Base-by-base conservation (phyloP, 2,113 vertebrate genomes). In the Tretioscincus oriximinensis region DNA sequence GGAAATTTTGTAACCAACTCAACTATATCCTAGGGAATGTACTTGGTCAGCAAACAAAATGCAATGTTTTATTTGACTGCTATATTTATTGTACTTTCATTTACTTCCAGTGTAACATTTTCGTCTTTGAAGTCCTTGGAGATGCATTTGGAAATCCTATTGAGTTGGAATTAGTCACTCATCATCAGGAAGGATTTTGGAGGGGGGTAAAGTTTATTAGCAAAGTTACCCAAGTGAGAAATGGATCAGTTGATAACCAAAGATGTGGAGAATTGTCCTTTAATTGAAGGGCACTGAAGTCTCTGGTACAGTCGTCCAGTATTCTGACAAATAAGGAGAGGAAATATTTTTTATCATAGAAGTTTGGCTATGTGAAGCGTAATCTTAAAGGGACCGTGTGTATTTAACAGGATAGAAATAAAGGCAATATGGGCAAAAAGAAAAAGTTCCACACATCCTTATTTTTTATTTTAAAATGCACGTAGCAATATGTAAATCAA, bases 21-120 rank as follows among this genome's bases (percentile, higher is more conserved):
- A 26, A 65, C 47, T 51, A 5, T 73, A 45, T 12, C 76, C 22
- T 71, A 47, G 1, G 1, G 54, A 86, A 29, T 1, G 45, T 12
- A 67, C 7, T 64, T 77, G 77, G 49, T 73, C n/a, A 84, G 49
- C 49, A 86, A 88, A 77, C 10, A 82, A 69, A 81, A 83, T 35
- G 24, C 20, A 69, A 54, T 65, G 71, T 77, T 77, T 70, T 78
- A 20, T 86, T 87, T 9, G 9, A 51, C 31, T 3, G 71, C 68
- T 78, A 10, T 65, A 29, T 64, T 78, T 60, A 49, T 28, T 49
- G 9, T 8, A 14, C 8, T 41, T 29, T 26, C 18, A 5, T 69
- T 65, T 11, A 69, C 35, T 68, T 81, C 7, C 80, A 26, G 16
- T 3, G 4, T 58, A 68, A 74, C 24, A 7, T 45, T 68, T 45